phyloP scores from a whole-genome alignment of 2,888 invertebrate genomes.

The Drosophila phalerata region DNA sequence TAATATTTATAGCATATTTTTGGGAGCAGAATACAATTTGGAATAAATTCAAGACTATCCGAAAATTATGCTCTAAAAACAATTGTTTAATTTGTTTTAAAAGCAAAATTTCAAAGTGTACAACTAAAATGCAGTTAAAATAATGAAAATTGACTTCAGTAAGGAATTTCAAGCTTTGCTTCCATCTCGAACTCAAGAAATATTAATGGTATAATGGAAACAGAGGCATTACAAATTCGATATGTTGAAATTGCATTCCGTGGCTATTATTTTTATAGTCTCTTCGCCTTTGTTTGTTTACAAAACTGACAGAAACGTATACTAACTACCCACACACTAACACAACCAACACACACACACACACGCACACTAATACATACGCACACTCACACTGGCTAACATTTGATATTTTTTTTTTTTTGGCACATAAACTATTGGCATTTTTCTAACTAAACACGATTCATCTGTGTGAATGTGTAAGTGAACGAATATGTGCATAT shows the following conservation, averaged over 20 bases:
- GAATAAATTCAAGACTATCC: not conserved
- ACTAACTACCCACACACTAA: conserved; percentile 1
- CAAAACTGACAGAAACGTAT: conserved; percentile 57
- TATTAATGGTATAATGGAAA: conserved; percentile 14
- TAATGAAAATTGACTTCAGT: too few relatives aligned
- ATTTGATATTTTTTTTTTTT: conserved; percentile 29
- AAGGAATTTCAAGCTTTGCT: too few relatives aligned
- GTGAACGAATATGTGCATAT: conserved; percentile 15
- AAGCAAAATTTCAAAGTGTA: not conserved
- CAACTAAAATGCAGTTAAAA: not conserved
- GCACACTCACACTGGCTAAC: conserved; percentile 7
- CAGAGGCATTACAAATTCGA: conserved; percentile 25
- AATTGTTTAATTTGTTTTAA: not conserved
- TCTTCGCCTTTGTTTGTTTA: conserved; percentile 62
- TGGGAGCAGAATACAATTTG: not conserved
- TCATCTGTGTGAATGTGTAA: conserved; percentile 25
- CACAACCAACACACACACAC: conserved; percentile 4
- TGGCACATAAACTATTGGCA: conserved; percentile 62
- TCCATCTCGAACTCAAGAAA: not conserved
- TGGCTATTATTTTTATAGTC: conserved; percentile 36
- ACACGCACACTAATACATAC: not conserved
- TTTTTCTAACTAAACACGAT: conserved; percentile 72
- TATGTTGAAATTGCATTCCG: conserved; percentile 27
- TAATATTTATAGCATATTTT: not conserved
- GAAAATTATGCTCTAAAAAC: not conserved